Base-by-base conservation (phyloP, 2,888 invertebrate genomes). In the Opisthograptis luteolata region DNA sequence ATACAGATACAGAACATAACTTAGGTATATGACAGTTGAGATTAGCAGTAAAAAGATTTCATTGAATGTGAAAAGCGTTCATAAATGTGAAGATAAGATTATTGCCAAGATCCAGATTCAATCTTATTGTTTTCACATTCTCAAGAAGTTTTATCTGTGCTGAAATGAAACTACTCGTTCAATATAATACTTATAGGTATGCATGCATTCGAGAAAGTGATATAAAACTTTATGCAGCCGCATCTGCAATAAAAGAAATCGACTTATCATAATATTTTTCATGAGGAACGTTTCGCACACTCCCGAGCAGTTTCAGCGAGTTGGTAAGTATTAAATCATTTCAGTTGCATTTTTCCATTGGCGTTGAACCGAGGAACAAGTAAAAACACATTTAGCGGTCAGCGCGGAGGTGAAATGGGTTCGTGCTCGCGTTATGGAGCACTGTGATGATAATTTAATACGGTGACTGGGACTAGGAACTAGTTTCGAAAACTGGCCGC, bases 221-320 rank as follows among this genome's bases (percentile, higher is more conserved):
- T 52, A 53, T 56, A 58, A 48, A 62, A 55, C 32, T 61, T 55
- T 63, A 50, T 51, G 54, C 39, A 61, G 37, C 55, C 56, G 63
- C 48, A 49, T 54, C 31, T 34, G 55, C 60, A 67, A 68, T 70
- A 70, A 70, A 69, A 62, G 2, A 57, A 66, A 60, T 62, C 47
- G 60, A 64, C 57, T 60, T 66, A 69, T 63, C 51, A 61, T 63
- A 68, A 66, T 62, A 65, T 50, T 65, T 68, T 67, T 63, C 58
- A 62, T 50, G 60, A 65, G 60, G 55, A 62, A 66, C 55, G 58
- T 57, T 64, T 62, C 56, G 54, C 58, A 62, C 60, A 62, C 57
- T 64, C 54, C 44, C 60, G 56, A 58, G 43, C 45, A 51, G 49
- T 62, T 53, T 58, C 60, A 54, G 60, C 51, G 57, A 51, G 61